A percentile compares a stretch with the other conserved stretches of the same genome.
phyloP scores from a whole-genome alignment of 1,140 invertebrate genomes.

The Phthorimaea operculella region DNA sequence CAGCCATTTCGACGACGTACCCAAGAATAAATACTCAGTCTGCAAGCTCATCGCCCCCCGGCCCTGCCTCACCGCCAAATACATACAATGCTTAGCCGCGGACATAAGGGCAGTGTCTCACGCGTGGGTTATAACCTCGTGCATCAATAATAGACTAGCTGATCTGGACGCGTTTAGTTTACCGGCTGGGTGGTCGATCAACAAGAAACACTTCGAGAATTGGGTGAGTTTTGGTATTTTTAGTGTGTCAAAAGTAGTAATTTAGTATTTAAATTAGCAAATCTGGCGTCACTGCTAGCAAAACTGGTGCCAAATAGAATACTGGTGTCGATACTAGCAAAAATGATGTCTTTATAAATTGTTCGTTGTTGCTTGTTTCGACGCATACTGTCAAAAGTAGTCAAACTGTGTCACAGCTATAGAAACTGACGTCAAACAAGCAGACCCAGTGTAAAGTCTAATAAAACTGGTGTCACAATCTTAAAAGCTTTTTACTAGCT shows the following conservation, averaged over 20 bases:
- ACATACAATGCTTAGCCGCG: constrained; percentile 68
- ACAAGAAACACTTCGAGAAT: constrained; percentile 60
- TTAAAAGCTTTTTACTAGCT: too few relatives aligned
- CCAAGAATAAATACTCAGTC: constrained; percentile 63
- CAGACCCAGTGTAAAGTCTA: too few relatives aligned
- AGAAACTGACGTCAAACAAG: too few relatives aligned
- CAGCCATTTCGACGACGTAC: constrained; percentile 69
- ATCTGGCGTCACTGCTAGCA: too few relatives aligned
- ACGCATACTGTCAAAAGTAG: too few relatives aligned
- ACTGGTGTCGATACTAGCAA: too few relatives aligned
- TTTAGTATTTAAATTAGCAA: too few relatives aligned
- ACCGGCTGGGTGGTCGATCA: constrained; percentile 68
- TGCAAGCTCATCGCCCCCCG: constrained; percentile 69
- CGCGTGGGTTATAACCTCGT: constrained; percentile 70
- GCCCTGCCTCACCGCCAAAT: constrained; percentile 71
- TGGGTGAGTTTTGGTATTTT: constrained; percentile 31
- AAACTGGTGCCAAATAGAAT: too few relatives aligned
- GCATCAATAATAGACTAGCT: constrained; percentile 43
- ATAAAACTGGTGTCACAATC: too few relatives aligned
- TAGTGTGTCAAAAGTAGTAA: neutral
- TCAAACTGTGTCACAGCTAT: too few relatives aligned
- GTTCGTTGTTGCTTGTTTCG: too few relatives aligned
- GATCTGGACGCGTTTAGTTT: constrained; percentile 56
- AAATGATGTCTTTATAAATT: too few relatives aligned
- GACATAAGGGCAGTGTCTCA: constrained; percentile 66